These are phyloP conservation scores for Druceiella hillmani DNA, from an alignment of 2,888 invertebrate species.

Conservation along the genomic window DNA sequence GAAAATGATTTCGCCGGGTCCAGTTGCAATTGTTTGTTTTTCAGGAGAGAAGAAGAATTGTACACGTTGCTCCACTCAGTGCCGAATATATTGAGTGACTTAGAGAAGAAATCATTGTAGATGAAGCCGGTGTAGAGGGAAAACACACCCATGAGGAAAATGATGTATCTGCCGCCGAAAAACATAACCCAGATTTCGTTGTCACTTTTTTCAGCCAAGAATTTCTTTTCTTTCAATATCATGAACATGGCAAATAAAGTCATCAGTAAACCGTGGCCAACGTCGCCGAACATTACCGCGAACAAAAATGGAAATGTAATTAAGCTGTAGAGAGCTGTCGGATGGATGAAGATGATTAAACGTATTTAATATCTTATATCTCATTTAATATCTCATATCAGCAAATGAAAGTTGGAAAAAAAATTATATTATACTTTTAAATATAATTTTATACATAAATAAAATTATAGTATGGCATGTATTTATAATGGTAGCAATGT, in stretches of 20 bases:
- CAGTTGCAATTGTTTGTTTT: constrained; percentile 35
- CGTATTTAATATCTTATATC: too few relatives aligned
- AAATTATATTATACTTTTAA: too few relatives aligned
- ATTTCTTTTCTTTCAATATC: constrained; percentile 57
- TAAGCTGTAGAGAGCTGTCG: constrained; percentile 67
- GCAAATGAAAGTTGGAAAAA: too few relatives aligned
- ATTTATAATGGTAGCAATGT: too few relatives aligned
- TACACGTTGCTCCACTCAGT: constrained; percentile 54
- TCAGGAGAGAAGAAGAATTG: constrained; percentile 31
- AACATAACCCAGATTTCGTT: constrained; percentile 68
- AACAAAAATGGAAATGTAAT: constrained; percentile 75
- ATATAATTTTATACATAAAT: background rate
- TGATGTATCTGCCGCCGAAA: constrained; percentile 68
- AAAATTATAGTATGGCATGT: too few relatives aligned
- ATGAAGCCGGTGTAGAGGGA: constrained; percentile 70
- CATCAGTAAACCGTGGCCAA: constrained; percentile 67
- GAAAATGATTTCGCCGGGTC: constrained; percentile 43
- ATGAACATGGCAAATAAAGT: constrained; percentile 58
- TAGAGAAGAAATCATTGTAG: constrained; percentile 70
- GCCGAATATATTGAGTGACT: constrained; percentile 64
- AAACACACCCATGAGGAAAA: constrained; percentile 67
- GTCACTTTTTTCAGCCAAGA: constrained; percentile 45
- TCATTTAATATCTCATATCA: too few relatives aligned
- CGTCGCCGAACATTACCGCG: constrained; percentile 75
- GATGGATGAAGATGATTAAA: too few relatives aligned